Conservation (phyloP, 2,888 invertebrate genomes). For the Fabriciana adippe region DNA sequence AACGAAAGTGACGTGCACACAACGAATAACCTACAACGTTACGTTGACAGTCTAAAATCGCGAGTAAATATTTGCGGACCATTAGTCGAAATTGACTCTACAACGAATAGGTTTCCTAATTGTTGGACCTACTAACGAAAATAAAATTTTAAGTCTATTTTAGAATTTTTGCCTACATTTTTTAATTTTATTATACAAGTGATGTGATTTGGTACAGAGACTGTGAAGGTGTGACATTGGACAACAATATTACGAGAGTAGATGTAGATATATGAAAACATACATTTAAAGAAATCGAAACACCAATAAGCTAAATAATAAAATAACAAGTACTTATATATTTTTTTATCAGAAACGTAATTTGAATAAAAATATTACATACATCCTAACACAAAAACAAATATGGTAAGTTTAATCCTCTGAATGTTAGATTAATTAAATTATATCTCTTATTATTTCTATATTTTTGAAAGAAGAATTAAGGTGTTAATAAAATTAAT, state of each 20-base stretch:
- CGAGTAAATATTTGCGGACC: slow-evolving; percentile 50
- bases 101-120: slow-evolving; percentile 60
- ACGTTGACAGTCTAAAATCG: slow-evolving; percentile 56
- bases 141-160: slow-evolving; percentile 35
- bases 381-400: background rate
- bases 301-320: slow-evolving; percentile 22
- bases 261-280: slow-evolving; percentile 21
- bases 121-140: slow-evolving; percentile 38
- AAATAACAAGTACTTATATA: background rate
- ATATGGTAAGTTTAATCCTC: slow-evolving; percentile 7
- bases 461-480: too few relatives aligned
- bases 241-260: slow-evolving; percentile 33
- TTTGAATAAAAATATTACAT: slow-evolving; percentile 5
- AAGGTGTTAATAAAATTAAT: too few relatives aligned
- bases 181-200: slow-evolving; percentile 38
- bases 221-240: slow-evolving; percentile 40
- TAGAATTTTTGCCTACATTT: slow-evolving; percentile 32
- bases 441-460: background rate
- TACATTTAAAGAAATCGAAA: slow-evolving; percentile 13
- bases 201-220: slow-evolving; percentile 30
- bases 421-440: background rate
- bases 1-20: slow-evolving; percentile 75
- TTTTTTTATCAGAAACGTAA: slow-evolving; percentile 1
- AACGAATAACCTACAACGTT: slow-evolving; percentile 76
- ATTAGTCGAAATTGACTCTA: slow-evolving; percentile 52